phyloP scores from a whole-genome alignment of 64 coral and sea anemone species.

The Orbicella faveolata region DNA sequence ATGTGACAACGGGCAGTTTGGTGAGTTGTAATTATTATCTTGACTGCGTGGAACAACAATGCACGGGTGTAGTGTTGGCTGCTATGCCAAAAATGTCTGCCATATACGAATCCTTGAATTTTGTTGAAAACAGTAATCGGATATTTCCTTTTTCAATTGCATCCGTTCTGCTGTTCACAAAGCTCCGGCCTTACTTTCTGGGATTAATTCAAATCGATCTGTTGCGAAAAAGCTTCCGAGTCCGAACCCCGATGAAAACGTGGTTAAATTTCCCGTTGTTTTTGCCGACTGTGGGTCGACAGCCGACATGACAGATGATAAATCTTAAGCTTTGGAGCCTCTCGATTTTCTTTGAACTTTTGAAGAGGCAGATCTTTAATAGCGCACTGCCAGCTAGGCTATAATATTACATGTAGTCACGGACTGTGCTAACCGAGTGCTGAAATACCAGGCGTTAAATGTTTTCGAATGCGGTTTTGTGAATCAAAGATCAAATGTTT shows the following conservation, averaged over 20 bases:
- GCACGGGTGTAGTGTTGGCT: neutral
- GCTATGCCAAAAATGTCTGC: conserved; percentile 2
- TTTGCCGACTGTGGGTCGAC: neutral
- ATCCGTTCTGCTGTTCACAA: neutral
- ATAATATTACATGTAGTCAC: neutral
- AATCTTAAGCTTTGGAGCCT: neutral
- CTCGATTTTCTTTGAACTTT: neutral
- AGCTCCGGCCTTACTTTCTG: neutral
- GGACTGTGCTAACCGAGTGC: neutral
- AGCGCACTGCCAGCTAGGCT: neutral
- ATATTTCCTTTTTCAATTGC: neutral
- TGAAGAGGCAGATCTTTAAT: neutral
- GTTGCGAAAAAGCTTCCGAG: conserved; percentile 2
- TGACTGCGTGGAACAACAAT: neutral
- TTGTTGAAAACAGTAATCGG: neutral
- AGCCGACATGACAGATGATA: neutral
- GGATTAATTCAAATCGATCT: conserved; percentile 1
- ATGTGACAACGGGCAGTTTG: neutral
- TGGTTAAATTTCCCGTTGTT: conserved; percentile 12
- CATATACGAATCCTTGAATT: neutral
- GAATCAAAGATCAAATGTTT: neutral
- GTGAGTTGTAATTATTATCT: conserved; percentile 21
- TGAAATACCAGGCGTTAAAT: neutral
- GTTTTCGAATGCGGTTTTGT: neutral
- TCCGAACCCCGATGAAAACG: neutral